Evolutionary conservation across 2,113 vertebrate species (phyloP), one percentile per base, ranked within the genome.

Genomic region (Centrocercus urophasianus): DNA sequence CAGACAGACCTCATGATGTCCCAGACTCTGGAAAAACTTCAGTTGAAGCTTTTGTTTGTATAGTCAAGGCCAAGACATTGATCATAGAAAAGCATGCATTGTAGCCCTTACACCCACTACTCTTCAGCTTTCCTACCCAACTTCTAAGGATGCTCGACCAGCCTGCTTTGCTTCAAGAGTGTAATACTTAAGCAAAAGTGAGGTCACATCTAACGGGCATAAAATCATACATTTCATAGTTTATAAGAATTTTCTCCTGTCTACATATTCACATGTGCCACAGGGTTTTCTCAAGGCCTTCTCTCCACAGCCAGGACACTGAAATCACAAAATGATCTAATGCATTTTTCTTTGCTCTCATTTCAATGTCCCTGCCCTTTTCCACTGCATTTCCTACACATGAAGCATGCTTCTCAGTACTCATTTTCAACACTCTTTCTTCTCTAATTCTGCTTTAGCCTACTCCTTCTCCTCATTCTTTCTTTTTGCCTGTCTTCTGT

Each of bases 291-390:
- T 75, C 66, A 69, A 82, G 69, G 38, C 21, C 42, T 70, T 79
- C 74, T 42, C 34, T 75, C 73, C 42, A 38, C 42, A 72, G 70
- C 54, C 73, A 65, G 70, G n/a, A 40, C 20, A 64, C 73, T 86
- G 65, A 90, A 72, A 89, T 92, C 73, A 84, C 48, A 82, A 65
- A 64, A 82, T 84, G 8, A 87, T 75, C 43, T 90, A 54, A 94
- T 54, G 43, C 52, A 43, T 87, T 77, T 59, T 91, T 86, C 59
- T 80, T 78, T 64, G 6, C 63, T 92, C 88, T 95, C 81, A 30
- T 90, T 96, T 93, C 86, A 84, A 36, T 85, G 80, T 81, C 48
- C 16, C 17, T 78, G 36, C 42, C 25, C n/a, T 79, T 94, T 95
- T 8, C 83, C 77, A 72, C 61, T 7, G 5, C 21, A 67, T 36